Base-by-base conservation (phyloP, 2,797 vertebrate species). In the Loris lydekkerianus region DNA sequence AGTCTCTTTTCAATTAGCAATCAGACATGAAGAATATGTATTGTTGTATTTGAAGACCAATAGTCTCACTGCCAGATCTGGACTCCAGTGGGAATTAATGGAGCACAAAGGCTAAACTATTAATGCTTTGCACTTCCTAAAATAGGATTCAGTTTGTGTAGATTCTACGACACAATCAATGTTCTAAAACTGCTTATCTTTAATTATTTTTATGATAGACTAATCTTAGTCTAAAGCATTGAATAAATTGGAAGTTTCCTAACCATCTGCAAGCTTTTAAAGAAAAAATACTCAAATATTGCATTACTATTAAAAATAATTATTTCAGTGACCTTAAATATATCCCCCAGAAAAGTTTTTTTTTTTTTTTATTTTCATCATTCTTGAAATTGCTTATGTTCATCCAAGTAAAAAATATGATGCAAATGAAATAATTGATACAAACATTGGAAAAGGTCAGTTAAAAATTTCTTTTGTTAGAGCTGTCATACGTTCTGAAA, bases 1-100 rank as follows among this genome's bases (percentile, higher is more conserved):
- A 86, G 73, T 95, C 72, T 98, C 95, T 97, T 98, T 98, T 98
- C 97, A 98, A 97, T 98, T 96, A 98, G 97, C 97, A 98, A 98
- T 83, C 89, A 98, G 96, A 98, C 97, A 65, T 4, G 61, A 75
- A 95, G 25, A 49, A 61, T 2, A 25, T 37, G 17, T 56, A 58
- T 43, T 70, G 61, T 49, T 94, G 27, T 40, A 56, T 88, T 97
- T 96, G 81, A 95, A 91, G 77, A 89, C 49, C 75, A 91, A n/a
- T 7, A 78, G 25, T 93, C 78, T 95, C 34, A 31, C 53, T 80
- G 53, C n/a, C 3, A 94, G 53, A 81, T 29, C 49, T 40, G 20
- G 61, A 15, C 53, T 73, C 23, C 90, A 80, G 3, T 0, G 89
- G 46, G 21, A 85, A 80, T 77, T 89, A 96, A 76, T 17, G 29